phyloP scores from a whole-genome alignment of 2,113 vertebrate species.

The Pristiophorus japonicus region DNA sequence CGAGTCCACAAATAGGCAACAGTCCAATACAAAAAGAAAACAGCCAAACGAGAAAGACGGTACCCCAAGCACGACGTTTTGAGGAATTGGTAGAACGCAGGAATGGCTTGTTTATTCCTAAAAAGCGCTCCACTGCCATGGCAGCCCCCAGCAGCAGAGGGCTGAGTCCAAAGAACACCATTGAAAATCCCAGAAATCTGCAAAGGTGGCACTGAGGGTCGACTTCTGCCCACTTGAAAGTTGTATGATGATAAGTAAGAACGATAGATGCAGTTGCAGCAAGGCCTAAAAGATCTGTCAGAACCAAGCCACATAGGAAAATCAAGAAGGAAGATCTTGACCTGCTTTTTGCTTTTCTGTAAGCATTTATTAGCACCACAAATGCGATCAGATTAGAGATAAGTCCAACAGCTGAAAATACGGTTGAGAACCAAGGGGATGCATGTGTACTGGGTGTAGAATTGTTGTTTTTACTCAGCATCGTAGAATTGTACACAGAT shows the following conservation, averaged over 20 bases:
- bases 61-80: conserved; percentile 61
- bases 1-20: conserved; percentile 71
- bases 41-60: conserved; percentile 71
- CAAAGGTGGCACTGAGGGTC: conserved; percentile 81
- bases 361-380: conserved; percentile 67
- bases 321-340: conserved; percentile 80
- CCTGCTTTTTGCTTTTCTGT: conserved; percentile 51
- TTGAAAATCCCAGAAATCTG: conserved; percentile 82
- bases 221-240: conserved; percentile 62
- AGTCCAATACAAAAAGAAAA: conserved; percentile 63
- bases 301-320: conserved; percentile 78
- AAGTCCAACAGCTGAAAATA: conserved; percentile 71
- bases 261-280: conserved; percentile 75
- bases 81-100: conserved; percentile 58
- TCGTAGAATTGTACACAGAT: conserved; percentile 29
- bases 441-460: conserved; percentile 44
- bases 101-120: conserved; percentile 85
- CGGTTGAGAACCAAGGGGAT: conserved; percentile 64
- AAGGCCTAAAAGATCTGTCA: conserved; percentile 89
- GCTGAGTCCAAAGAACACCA: conserved; percentile 92
- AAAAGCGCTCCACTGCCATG: conserved; percentile 82
- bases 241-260: conserved; percentile 64
- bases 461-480: conserved; percentile 46
- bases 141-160: conserved; percentile 77
- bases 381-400: conserved; percentile 85